These are phyloP conservation scores for Patella ulyssiponensis DNA, from an alignment of 2,888 invertebrate genomes.

Conservation along the genomic window DNA sequence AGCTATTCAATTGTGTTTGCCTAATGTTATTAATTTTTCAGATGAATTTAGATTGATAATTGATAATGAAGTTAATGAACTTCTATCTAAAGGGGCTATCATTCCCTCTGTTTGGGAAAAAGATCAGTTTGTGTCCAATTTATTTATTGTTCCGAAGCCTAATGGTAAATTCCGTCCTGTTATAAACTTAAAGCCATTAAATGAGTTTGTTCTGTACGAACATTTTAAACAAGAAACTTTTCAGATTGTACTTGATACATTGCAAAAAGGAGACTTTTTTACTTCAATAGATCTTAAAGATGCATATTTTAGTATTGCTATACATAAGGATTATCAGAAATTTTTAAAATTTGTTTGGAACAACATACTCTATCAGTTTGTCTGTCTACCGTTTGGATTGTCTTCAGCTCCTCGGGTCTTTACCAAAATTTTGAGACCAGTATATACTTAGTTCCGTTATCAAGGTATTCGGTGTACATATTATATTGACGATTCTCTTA, in stretches of 20 bases:
- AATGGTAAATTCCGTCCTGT: neutral
- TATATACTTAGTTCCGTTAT: conserved; percentile 14
- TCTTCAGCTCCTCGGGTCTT: neutral
- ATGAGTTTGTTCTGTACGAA: neutral
- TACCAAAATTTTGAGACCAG: neutral
- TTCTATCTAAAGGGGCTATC: neutral
- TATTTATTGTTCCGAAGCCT: conserved; percentile 6
- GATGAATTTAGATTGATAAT: neutral
- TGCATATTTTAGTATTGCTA: conserved; percentile 7
- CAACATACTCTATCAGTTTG: conserved; percentile 17
- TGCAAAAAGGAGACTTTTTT: neutral
- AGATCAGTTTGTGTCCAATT: neutral
- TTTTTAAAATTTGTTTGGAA: conserved; percentile 26
- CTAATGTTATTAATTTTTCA: neutral
- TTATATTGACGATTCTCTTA: neutral
- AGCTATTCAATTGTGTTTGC: neutral
- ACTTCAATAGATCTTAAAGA: neutral
- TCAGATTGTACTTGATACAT: neutral
- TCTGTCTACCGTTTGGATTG: conserved; percentile 2
- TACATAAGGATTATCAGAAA: conserved; percentile 21
- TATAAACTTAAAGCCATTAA: neutral
- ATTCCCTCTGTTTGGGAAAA: neutral
- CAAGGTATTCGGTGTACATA: conserved; percentile 6
- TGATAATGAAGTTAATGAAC: neutral
- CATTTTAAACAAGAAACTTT: conserved; percentile 2